Evolutionary conservation across 2,113 vertebrate genomes (phyloP), one percentile per base, ranked within the genome.

Genomic region (Lasiurus borealis): DNA sequence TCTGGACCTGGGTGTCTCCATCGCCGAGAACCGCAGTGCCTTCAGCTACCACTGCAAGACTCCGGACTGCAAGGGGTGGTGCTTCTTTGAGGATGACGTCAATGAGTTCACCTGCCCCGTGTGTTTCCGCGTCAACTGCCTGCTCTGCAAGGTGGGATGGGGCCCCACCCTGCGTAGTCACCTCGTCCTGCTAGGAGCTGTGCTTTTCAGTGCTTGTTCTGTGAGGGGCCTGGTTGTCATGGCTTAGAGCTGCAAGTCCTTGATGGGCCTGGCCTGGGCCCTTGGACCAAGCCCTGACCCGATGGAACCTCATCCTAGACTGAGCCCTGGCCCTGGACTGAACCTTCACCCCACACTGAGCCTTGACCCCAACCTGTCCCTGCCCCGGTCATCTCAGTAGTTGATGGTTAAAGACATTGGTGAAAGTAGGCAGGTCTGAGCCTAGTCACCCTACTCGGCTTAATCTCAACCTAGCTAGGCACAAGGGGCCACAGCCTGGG

Each of bases 11-110:
- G 97, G 99, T 5, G 86, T 99, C 92, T 99, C 97, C 92, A 98
- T 99, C 2, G 99, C 99, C 0, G 99, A 99, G 81, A 98, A 98
- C 68, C 98, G 99, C 76, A 98, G 98, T 0, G 98, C 98, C 48
- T 98, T 98, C 97, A 99, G 99, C 97, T 99, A 98, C 97, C 99
- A 99, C 98, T 99, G 99, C 95, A 98, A 99, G 98, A 99, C 99
- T 0, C 97, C 98, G 0, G 99, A 99, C 98, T 99, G 99, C 93
- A 97, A 96, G 34, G 99, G 99, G 6, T 99, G 99, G 99, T 99
- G 99, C 96, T 98, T 99, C 98, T 99, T 99, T 21, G 99, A 99
- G 97, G 99, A 99, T 0, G 98, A 99, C 3, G 99, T 99, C 95
- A 98, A 99, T 0, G 98, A 99, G 96, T 99, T 99, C 68, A 46